A percentile compares a stretch with the other conserved stretches of the same genome.
Evolutionary conservation across 2,113 vertebrate species (phyloP).

Genomic region (Dolichotis patagonum): DNA sequence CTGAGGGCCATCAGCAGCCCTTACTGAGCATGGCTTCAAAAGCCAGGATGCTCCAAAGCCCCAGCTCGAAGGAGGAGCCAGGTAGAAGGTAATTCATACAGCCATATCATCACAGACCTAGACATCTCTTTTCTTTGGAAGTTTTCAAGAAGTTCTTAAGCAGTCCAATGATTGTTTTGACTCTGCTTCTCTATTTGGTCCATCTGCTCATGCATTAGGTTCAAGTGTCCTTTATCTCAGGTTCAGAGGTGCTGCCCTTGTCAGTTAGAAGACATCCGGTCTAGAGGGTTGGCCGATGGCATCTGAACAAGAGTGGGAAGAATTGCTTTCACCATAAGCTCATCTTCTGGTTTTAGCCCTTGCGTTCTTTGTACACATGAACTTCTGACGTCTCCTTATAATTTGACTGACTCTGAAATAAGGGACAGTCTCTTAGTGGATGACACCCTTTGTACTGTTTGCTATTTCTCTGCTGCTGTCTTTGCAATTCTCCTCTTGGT

Average conservation of each 20-base stretch:
- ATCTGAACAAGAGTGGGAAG: slow-evolving; percentile 44
- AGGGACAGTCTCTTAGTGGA: slow-evolving; percentile 52
- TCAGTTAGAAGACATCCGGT: slow-evolving; percentile 39
- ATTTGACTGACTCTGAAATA: slow-evolving; percentile 40
- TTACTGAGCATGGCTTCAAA: not conserved
- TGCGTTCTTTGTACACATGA: slow-evolving; percentile 6
- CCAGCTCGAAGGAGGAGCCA: not conserved
- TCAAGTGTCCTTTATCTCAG: slow-evolving; percentile 81
- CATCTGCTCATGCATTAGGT: slow-evolving; percentile 61
- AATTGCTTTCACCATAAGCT: slow-evolving; percentile 39
- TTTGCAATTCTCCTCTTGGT: slow-evolving; percentile 46
- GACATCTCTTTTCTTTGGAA: slow-evolving; percentile 16
- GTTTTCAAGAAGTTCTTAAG: slow-evolving; percentile 37
- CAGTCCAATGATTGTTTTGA: slow-evolving; percentile 56
- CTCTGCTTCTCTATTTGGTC: slow-evolving; percentile 16
- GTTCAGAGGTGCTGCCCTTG: slow-evolving; percentile 70
- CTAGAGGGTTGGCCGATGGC: not conserved
- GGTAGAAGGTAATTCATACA: not conserved
- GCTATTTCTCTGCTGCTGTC: slow-evolving; percentile 70
- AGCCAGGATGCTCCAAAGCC: not conserved
- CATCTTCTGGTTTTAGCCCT: slow-evolving; percentile 49
- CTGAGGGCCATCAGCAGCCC: not conserved
- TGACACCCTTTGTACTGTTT: slow-evolving; percentile 37
- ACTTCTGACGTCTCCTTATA: slow-evolving; percentile 42
- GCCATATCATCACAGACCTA: not conserved